Base-by-base conservation (phyloP, 2,797 vertebrate species). In the Lacerta bilineata region DNA sequence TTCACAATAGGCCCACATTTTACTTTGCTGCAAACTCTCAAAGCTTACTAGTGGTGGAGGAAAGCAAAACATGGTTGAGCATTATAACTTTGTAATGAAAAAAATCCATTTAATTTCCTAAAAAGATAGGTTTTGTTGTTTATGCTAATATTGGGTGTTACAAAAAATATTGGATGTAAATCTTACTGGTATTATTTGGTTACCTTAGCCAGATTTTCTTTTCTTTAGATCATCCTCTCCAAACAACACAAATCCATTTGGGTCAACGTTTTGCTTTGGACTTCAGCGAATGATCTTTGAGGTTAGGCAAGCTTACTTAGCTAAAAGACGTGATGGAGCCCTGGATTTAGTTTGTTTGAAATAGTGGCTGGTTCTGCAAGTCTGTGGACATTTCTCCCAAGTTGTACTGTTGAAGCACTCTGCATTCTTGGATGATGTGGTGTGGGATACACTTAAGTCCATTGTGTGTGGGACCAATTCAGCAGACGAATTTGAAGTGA, bases 201-300 rank as follows among this genome's bases (percentile, higher is more conserved):
- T 23, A 25, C 25, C 29, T 69, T 39, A 20, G 27, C 33, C 36
- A 8, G 80, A 1, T 8, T 74, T 78, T 86, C 77, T 86, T 78
- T 36, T 80, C 80, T 69, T 90, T 95, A 99, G 99, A 97, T 99
- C 99, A 0, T 99, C 99, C 1, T 99, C 99, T 78, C 98, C 99
- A 23, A 99, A 99, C 94, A 99, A 99, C 95, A 99, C 99, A 95
- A 99, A 99, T 94, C 99, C 99, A 0, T 99, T 99, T 84, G 99
- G 99, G 89, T 99, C 99, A 69, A 99, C 99, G 0, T 99, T 99
- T 96, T 99, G 99, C 96, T 99, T 99, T 92, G 99, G 99, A 93
- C 97, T 99, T 91, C 99, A 99, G 95, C 97, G 98, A 95, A 99
- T 99, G 99, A 99, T 99, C 95, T 99, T 99, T 97, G 99, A 99